Evolutionary conservation across 2,797 vertebrate species (phyloP), one percentile per base, ranked within the genome.

Genomic region (Onychomys arenicola): DNA sequence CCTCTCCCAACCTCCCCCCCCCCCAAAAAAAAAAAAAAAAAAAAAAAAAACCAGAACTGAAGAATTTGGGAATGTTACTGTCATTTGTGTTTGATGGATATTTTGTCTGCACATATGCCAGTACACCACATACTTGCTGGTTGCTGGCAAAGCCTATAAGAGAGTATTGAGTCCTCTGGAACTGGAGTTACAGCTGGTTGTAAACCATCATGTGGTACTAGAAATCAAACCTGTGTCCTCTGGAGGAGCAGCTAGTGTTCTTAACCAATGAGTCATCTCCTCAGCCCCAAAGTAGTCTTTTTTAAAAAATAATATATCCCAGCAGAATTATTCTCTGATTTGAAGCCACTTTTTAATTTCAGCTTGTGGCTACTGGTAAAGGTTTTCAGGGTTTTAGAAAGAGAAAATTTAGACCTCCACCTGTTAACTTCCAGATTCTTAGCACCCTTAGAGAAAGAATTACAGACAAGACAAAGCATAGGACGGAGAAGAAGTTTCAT

Each of bases 321-420:
- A 87, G 11, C 16, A 83, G 46, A 95, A 93, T 49, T 94, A 40
- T 85, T 95, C 49, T 88, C 85, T 17, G 7, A 2, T 27, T 94
- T 91, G 23, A 91, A 86, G 13, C 57, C 88, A 43, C 17, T 90
- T 94, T 95, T 78, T 90, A 57, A 88, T 67, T 87, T 93, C 55
- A 61, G 14, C 55, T 25, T 34, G 25, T 73, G 57, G 11, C 55
- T 46, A 11, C 37, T 61, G 11, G 11, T 61, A 57, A 89, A 75
- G 52, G 11, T 57, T 23, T 4, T 37, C 10, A 76, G 27, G 37
- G 71, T 43, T 59, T 76, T 37, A 34, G 34, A 57, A 57, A 57
- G 52, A 25, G 2, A 11, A 57, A 23, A 81, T 81, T 57, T 81
- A 57, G 78, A 81, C 32, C 49, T 78, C 17, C 29, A 34, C 21